Percentiles rank a stretch among this genome's conserved stretches.
phyloP scores from a whole-genome alignment of 2,113 vertebrate species.

The Alligator sinensis region DNA sequence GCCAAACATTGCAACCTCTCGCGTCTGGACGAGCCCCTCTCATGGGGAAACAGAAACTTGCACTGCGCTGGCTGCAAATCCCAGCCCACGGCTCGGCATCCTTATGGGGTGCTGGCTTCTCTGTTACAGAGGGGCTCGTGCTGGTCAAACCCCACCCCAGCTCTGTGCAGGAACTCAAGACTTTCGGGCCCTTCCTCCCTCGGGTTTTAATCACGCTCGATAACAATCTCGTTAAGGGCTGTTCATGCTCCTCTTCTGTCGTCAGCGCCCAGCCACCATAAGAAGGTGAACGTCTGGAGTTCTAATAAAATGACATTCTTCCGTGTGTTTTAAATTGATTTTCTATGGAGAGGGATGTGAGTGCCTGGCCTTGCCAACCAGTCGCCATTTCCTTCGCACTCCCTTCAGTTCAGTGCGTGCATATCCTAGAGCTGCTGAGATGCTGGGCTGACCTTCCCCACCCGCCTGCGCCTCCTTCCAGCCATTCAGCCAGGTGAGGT shows the following conservation, averaged over 20 bases:
- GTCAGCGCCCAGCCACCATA: conserved; percentile 1
- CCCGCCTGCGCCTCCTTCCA: background rate
- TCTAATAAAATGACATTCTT: background rate
- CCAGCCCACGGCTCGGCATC: background rate
- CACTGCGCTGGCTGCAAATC: background rate
- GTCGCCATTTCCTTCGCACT: background rate
- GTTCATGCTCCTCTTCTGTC: background rate
- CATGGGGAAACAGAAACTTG: background rate
- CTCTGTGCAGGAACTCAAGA: background rate
- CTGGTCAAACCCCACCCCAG: background rate
- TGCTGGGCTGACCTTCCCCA: background rate
- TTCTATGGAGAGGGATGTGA: background rate
- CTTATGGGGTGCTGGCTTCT: background rate
- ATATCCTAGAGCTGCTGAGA: background rate
- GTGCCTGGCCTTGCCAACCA: background rate
- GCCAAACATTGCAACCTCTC: background rate
- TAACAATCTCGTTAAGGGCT: background rate
- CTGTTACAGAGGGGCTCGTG: background rate
- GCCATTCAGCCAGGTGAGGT: background rate
- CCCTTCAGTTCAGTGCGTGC: background rate
- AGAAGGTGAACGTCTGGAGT: conserved; percentile 9
- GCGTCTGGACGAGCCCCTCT: background rate
- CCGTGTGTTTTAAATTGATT: background rate
- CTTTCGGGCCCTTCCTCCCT: background rate
- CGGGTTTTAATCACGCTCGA: background rate